Percentiles rank a stretch among this genome's conserved stretches.
Conservation (phyloP, 2,797 vertebrate genomes). For the Euthynnus affinis region DNA sequence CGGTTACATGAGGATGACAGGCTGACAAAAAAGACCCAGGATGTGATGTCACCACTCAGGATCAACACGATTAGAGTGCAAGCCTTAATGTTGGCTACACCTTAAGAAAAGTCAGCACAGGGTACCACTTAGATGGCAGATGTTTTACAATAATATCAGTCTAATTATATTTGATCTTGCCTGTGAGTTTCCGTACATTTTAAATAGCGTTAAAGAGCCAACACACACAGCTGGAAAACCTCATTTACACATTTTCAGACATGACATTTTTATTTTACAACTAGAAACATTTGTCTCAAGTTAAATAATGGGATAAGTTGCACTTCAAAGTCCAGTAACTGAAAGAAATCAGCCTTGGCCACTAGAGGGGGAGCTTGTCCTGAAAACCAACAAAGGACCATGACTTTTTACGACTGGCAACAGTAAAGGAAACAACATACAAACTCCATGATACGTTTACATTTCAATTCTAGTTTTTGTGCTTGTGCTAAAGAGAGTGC, state of each 20-base stretch:
- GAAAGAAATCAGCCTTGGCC: slow-evolving; percentile 16
- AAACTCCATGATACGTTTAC: background rate
- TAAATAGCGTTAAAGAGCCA: background rate
- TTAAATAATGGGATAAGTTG: background rate
- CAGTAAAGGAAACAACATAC: background rate
- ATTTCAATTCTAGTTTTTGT: background rate
- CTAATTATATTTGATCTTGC: too few species aligned
- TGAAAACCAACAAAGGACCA: background rate
- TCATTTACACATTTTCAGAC: background rate
- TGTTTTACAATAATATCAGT: background rate
- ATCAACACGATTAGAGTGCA: slow-evolving; percentile 32
- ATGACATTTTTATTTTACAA: background rate
- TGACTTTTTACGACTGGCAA: background rate
- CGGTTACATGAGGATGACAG: slow-evolving; percentile 53
- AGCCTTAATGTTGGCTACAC: background rate
- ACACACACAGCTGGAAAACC: background rate
- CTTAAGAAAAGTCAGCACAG: background rate
- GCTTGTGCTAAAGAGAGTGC: background rate
- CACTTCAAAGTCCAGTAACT: too few species aligned
- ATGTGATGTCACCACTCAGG: slow-evolving; percentile 16
- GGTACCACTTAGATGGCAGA: background rate
- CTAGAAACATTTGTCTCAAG: background rate
- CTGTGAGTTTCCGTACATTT: too few species aligned
- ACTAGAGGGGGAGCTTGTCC: slow-evolving; percentile 63
- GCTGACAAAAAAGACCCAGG: slow-evolving; percentile 21